Evolutionary conservation across 1,140 invertebrate genomes (phyloP).

Genomic region (Drosophila ercepeae): DNA sequence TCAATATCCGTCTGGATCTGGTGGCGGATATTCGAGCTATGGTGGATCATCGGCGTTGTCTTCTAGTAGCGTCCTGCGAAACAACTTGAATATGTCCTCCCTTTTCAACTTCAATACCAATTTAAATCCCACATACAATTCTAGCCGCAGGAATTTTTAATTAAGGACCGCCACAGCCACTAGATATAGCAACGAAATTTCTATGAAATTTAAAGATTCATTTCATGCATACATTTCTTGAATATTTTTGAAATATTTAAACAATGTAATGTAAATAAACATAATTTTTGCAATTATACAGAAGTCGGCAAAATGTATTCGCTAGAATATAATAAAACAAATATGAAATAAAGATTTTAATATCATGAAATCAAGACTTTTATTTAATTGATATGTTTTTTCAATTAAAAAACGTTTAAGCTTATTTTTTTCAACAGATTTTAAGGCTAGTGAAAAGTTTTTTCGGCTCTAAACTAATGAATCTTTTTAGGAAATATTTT

Average conservation of each 20-base stretch:
- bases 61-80: constrained; percentile 10
- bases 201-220: background rate
- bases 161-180: constrained; percentile 3
- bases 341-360: constrained; percentile 5
- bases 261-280: constrained; percentile 35
- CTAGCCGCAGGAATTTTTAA: constrained; percentile 21
- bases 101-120: constrained; percentile 34
- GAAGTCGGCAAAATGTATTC: background rate
- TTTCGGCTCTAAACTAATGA: too few relatives aligned
- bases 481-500: too few relatives aligned
- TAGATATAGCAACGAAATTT: constrained; percentile 4
- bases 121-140: constrained; percentile 19
- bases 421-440: too few relatives aligned
- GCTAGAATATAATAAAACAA: background rate
- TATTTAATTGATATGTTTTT: background rate
- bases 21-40: background rate
- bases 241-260: constrained; percentile 36
- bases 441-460: too few relatives aligned
- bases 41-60: background rate
- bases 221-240: constrained; percentile 7
- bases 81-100: constrained; percentile 1
- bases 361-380: background rate
- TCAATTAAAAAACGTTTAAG: too few relatives aligned
- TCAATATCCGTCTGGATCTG: constrained; percentile 1
- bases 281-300: constrained; percentile 8